Evolutionary conservation across 2,888 invertebrate genomes (phyloP).

Genomic region (Sinotaia quadrata): DNA sequence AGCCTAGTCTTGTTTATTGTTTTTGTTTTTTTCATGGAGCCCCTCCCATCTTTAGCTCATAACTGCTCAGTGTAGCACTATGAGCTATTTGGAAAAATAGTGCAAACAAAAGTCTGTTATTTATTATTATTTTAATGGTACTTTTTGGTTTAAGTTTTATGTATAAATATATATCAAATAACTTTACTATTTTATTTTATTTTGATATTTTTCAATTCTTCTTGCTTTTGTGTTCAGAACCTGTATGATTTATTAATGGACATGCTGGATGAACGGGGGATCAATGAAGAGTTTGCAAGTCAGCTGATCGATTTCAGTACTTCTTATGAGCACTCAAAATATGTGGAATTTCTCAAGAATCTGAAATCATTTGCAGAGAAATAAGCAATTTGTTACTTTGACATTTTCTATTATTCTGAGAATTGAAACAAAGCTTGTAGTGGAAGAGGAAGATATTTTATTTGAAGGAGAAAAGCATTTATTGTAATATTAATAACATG

Average conservation of each 20-base stretch:
- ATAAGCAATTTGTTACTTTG: constrained; percentile 24
- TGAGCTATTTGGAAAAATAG: neutral
- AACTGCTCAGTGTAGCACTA: too few relatives aligned
- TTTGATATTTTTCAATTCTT: neutral
- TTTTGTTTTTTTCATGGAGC: too few relatives aligned
- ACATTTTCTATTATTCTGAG: too few relatives aligned
- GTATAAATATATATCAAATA: neutral
- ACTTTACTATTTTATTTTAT: neutral
- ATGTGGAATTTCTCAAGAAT: constrained; percentile 89
- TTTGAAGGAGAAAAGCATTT: too few relatives aligned
- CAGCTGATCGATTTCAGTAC: constrained; percentile 91
- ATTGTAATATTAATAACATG: too few relatives aligned
- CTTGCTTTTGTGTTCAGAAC: constrained; percentile 78
- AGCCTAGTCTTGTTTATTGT: too few relatives aligned
- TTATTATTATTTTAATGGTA: neutral
- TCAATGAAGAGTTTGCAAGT: constrained; percentile 92
- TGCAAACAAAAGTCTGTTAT: neutral
- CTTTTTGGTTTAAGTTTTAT: neutral
- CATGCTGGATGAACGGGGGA: constrained; percentile 94
- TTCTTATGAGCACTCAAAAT: constrained; percentile 91
- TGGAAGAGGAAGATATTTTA: too few relatives aligned
- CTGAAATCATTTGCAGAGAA: constrained; percentile 59
- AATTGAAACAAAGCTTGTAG: too few relatives aligned
- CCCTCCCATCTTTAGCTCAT: too few relatives aligned
- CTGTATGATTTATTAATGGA: constrained; percentile 95